Conservation (phyloP, 2,797 vertebrate species). For the Sebastes diaconus region DNA sequence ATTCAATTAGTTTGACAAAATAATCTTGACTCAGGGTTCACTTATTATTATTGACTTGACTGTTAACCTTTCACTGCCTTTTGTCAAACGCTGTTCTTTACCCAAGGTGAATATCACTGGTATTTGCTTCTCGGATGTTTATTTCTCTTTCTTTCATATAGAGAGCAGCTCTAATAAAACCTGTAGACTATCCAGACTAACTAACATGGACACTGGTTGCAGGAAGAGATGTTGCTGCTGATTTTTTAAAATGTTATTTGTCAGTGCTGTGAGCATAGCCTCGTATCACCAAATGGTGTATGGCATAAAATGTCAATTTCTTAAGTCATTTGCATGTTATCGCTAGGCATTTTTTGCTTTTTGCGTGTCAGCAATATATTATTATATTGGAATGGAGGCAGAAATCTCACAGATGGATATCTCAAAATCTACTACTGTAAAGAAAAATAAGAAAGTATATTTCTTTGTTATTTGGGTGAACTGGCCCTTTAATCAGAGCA, state of each 20-base stretch:
- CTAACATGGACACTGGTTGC: background rate
- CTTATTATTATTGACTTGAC: background rate
- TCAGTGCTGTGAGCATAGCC: background rate
- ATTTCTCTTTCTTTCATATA: background rate
- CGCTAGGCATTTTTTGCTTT: too few species aligned
- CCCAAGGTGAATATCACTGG: too few species aligned
- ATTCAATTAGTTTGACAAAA: background rate
- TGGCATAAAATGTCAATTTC: too few species aligned
- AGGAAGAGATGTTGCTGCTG: background rate
- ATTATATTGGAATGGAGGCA: background rate
- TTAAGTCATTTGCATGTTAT: too few species aligned
- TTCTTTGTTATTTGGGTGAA: background rate
- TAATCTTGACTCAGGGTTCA: background rate
- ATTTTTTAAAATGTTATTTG: background rate
- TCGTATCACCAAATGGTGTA: too few species aligned
- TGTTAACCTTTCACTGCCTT: too few species aligned
- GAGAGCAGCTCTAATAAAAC: background rate
- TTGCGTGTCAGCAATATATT: too few species aligned
- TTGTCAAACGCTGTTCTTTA: too few species aligned
- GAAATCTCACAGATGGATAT: background rate
- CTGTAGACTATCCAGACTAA: background rate
- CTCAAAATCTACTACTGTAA: background rate
- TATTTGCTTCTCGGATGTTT: background rate
- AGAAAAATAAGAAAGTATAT: background rate
- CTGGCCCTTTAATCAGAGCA: background rate